Evolutionary conservation across 2,888 invertebrate species (phyloP).

Genomic region (Hypomecis atomaria): DNA sequence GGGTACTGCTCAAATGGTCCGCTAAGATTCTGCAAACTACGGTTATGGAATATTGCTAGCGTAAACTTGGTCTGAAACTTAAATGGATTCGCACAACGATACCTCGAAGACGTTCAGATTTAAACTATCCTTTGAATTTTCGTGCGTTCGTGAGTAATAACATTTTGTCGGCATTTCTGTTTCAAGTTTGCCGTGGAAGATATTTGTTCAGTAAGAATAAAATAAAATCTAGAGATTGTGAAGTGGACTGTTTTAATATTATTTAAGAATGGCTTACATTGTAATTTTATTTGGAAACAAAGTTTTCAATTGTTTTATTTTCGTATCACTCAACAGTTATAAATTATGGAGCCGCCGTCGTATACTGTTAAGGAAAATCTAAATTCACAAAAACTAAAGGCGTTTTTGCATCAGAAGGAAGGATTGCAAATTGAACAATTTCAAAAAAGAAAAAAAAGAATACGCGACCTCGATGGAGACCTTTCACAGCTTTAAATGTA

Average conservation of each 20-base stretch:
- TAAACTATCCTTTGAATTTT: constrained; percentile 41
- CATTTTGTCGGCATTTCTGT: constrained; percentile 15
- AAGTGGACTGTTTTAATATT: no score
- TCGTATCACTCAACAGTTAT: no score
- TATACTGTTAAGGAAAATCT: no score
- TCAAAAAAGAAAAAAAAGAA: constrained; percentile 54
- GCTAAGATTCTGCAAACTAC: constrained; percentile 73
- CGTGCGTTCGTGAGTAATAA: constrained; percentile 19
- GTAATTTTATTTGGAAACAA: no score
- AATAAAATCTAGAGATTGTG: no score
- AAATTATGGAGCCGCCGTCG: no score
- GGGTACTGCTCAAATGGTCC: constrained; percentile 68
- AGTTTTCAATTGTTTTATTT: no score
- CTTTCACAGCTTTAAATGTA: constrained; percentile 80
- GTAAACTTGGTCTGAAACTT: constrained; percentile 71
- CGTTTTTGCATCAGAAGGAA: no score
- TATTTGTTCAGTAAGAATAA: neutral
- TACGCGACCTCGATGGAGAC: constrained; percentile 67
- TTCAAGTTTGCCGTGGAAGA: neutral
- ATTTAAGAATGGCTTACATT: no score
- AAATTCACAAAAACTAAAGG: no score
- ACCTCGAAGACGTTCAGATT: constrained; percentile 51
- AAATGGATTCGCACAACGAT: constrained; percentile 65
- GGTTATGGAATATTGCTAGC: constrained; percentile 68
- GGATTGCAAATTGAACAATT: constrained; percentile 14